phyloP scores from a whole-genome alignment of 2,888 invertebrate genomes.

The Cheilosia impressa region DNA sequence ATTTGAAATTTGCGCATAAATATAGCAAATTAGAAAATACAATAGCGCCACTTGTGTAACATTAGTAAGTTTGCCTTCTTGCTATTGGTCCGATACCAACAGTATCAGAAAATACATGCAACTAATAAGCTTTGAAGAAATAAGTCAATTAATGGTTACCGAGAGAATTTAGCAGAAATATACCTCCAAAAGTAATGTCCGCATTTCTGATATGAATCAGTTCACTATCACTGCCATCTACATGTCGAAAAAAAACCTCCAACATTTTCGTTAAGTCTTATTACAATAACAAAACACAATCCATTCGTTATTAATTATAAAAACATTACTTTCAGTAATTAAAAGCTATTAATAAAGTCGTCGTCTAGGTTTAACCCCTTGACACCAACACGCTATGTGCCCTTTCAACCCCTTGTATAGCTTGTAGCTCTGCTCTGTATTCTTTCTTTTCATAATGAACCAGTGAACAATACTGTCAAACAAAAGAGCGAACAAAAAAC shows the following conservation, averaged over 20 bases:
- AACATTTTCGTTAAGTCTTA: conserved; percentile 24
- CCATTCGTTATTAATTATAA: conserved; percentile 74
- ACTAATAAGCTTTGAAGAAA: no score
- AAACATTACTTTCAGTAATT: conserved; percentile 75
- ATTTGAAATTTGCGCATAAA: no score
- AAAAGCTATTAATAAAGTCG: conserved; percentile 72
- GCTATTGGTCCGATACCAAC: no score
- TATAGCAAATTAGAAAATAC: no score
- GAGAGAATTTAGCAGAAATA: no score
- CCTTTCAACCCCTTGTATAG: conserved; percentile 63
- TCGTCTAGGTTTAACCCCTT: conserved; percentile 74
- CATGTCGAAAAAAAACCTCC: neutral
- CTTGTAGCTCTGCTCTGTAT: conserved; percentile 21
- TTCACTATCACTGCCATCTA: neutral
- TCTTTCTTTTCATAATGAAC: conserved; percentile 62
- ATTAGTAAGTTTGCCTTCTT: no score
- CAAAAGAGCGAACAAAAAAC: conserved; percentile 36
- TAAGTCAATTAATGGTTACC: no score
- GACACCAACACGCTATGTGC: conserved; percentile 68
- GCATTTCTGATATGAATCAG: no score
- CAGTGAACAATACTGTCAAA: conserved; percentile 52
- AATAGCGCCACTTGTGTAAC: no score
- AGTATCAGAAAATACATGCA: no score
- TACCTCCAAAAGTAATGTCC: no score
- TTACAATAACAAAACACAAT: conserved; percentile 61